phyloP scores from a whole-genome alignment of 2,113 vertebrate genomes.

The Brienomyrus longianalis region DNA sequence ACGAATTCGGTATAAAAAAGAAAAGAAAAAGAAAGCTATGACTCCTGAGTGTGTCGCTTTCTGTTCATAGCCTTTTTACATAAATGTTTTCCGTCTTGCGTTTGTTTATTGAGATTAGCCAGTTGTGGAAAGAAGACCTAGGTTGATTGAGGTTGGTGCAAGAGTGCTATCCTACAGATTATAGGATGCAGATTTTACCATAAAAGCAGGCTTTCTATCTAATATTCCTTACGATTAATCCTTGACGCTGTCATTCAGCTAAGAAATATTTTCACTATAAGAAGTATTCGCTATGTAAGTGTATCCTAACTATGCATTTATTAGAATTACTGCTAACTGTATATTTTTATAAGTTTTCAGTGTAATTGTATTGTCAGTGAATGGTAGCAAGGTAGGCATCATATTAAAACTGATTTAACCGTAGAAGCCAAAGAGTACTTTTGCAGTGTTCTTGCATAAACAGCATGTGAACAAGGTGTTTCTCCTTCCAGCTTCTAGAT shows the following conservation, averaged over 20 bases:
- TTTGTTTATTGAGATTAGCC: neutral
- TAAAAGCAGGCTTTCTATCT: neutral
- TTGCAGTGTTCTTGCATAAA: neutral
- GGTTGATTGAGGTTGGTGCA: neutral
- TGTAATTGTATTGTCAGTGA: neutral
- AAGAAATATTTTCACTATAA: neutral
- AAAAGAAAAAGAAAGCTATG: neutral
- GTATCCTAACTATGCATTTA: neutral
- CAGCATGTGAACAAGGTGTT: neutral
- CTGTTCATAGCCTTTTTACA: neutral
- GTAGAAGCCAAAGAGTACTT: neutral
- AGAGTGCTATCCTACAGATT: neutral
- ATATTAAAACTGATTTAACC: neutral
- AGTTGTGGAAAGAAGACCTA: neutral
- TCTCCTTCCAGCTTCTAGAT: constrained; percentile 84
- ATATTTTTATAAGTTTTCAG: neutral
- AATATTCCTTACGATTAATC: neutral
- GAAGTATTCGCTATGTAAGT: neutral
- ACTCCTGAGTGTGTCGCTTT: neutral
- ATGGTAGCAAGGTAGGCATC: neutral
- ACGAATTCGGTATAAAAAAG: neutral
- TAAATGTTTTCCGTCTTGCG: neutral
- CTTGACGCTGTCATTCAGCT: neutral
- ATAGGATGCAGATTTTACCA: neutral
- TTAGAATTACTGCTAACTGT: neutral